A percentile compares a stretch with the other conserved stretches of the same genome.
Conservation (phyloP, 2,113 vertebrate genomes). For the Sceloporus undulatus region DNA sequence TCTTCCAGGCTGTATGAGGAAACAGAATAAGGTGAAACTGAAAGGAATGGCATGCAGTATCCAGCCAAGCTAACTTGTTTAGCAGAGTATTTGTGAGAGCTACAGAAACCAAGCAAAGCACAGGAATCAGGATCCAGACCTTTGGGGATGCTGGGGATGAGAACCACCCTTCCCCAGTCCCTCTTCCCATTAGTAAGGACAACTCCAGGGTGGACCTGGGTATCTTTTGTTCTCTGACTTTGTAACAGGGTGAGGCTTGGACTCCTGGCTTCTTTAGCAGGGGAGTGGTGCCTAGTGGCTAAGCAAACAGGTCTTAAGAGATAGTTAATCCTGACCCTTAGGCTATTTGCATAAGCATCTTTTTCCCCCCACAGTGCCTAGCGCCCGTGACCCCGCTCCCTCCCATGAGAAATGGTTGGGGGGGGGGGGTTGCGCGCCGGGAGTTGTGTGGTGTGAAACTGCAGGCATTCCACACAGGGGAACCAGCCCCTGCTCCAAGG, state of each 20-base stretch:
- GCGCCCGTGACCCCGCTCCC: slow-evolving; percentile 1
- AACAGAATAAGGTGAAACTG: not conserved
- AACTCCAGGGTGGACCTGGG: not conserved
- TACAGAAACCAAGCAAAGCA: not conserved
- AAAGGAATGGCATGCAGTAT: not conserved
- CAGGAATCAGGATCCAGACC: no score
- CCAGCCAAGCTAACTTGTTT: no score
- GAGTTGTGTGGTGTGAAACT: slow-evolving; percentile 6
- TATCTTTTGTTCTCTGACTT: not conserved
- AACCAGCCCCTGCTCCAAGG: slow-evolving; percentile 43
- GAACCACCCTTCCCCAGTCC: not conserved
- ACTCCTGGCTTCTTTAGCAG: not conserved
- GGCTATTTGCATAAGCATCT: slow-evolving; percentile 36
- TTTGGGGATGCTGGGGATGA: not conserved
- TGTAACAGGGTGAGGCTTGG: not conserved
- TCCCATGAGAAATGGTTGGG: not conserved
- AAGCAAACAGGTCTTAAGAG: slow-evolving; percentile 12
- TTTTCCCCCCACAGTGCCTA: slow-evolving; percentile 24
- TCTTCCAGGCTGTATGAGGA: no score
- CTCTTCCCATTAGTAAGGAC: not conserved
- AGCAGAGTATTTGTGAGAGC: no score
- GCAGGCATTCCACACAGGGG: slow-evolving; percentile 29
- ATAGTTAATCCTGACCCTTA: slow-evolving; percentile 24
- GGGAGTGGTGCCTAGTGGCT: slow-evolving; percentile 42
- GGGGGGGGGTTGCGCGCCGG: not conserved